These are phyloP conservation scores for Crotalus tigris DNA, from an alignment of 2,113 vertebrate species.

Conservation along the genomic window DNA sequence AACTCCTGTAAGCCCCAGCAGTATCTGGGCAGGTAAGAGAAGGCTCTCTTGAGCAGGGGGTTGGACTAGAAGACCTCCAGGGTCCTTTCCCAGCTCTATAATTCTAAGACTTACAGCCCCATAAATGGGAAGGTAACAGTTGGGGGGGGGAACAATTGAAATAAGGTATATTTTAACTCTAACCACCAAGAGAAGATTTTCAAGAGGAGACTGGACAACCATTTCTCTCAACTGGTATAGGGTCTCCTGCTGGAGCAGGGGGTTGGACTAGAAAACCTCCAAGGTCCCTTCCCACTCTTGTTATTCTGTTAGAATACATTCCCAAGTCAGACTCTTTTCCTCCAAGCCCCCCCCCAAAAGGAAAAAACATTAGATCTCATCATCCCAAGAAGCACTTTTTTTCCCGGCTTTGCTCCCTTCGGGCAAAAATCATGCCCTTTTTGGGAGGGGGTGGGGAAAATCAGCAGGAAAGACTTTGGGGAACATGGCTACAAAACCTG, in stretches of 20 bases:
- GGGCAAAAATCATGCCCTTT: neutral
- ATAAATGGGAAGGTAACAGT: neutral
- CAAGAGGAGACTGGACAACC: neutral
- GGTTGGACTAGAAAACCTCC: neutral
- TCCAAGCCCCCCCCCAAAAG: neutral
- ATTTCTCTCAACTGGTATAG: too few species aligned
- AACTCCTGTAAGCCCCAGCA: neutral
- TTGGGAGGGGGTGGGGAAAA: neutral
- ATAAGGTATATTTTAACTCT: neutral
- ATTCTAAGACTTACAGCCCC: neutral
- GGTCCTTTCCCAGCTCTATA: neutral
- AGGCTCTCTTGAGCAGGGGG: neutral
- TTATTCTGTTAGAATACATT: neutral
- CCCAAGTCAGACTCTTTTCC: fast-evolving
- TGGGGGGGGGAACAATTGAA: too few species aligned
- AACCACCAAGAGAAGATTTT: neutral
- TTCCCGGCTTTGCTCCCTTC: neutral
- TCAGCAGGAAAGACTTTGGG: neutral
- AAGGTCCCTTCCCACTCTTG: neutral
- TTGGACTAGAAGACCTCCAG: neutral
- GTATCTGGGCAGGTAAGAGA: neutral
- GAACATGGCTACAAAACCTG: neutral
- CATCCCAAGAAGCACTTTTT: neutral
- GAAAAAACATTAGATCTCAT: neutral
- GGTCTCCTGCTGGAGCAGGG: neutral